phyloP scores from a whole-genome alignment of 2,888 invertebrate species.

The Corbicula japonica region DNA sequence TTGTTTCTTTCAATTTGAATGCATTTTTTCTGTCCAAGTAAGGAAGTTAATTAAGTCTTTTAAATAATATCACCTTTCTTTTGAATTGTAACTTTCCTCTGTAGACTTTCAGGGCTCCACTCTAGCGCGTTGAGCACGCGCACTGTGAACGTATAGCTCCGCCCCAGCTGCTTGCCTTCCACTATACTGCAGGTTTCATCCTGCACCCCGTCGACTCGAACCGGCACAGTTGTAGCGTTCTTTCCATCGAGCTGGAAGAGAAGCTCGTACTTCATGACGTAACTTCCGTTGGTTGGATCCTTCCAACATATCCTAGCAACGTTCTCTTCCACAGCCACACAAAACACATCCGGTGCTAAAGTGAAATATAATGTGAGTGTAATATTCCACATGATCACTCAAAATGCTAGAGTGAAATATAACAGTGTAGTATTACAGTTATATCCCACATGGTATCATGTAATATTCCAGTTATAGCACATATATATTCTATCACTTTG shows the following conservation, averaged over 20 bases:
- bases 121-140: constrained; percentile 68
- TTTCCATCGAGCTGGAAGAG: constrained; percentile 68
- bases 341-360: constrained; percentile 74
- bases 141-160: constrained; percentile 69
- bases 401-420: too few species aligned
- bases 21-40: too few species aligned
- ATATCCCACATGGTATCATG: too few species aligned
- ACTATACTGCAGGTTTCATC: constrained; percentile 73
- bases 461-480: too few species aligned
- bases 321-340: constrained; percentile 68
- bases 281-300: constrained; percentile 73
- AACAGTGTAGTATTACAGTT: too few species aligned
- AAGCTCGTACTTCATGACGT: constrained; percentile 72
- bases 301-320: constrained; percentile 74
- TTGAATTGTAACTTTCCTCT: constrained; percentile 67
- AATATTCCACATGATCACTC: constrained; percentile 63
- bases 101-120: constrained; percentile 71
- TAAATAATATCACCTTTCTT: constrained; percentile 61
- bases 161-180: constrained; percentile 58
- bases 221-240: constrained; percentile 67
- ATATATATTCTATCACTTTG: too few species aligned
- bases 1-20: too few species aligned
- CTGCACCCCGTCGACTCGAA: constrained; percentile 64
- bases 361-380: constrained; percentile 74
- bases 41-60: too few species aligned